Conservation (phyloP, 2,113 vertebrate genomes). For the Daubentonia madagascariensis region DNA sequence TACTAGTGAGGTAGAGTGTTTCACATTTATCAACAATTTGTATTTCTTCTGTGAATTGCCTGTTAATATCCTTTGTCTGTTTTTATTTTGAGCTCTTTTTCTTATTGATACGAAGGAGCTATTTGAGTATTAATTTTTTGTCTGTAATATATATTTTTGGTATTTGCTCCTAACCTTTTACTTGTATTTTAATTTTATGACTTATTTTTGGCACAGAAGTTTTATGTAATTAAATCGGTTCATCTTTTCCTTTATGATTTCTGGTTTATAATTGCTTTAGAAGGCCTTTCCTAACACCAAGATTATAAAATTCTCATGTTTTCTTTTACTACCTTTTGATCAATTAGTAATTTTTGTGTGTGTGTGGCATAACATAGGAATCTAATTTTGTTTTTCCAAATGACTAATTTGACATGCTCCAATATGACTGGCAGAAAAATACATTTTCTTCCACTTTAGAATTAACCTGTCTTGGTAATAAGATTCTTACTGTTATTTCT, state of each 20-base stretch:
- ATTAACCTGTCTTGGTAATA: neutral
- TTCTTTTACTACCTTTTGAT: neutral
- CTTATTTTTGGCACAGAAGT: neutral
- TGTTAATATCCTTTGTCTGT: neutral
- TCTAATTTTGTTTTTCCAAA: neutral
- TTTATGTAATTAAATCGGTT: neutral
- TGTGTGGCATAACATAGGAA: neutral
- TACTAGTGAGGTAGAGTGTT: neutral
- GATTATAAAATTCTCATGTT: neutral
- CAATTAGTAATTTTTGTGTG: neutral
- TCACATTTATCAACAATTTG: neutral
- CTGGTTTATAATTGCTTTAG: neutral
- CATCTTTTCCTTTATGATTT: neutral
- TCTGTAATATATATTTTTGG: neutral
- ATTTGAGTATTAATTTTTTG: neutral
- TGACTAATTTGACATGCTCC: neutral
- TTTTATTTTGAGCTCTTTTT: constrained; percentile 40
- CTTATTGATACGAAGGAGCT: neutral
- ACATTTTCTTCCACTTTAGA: neutral
- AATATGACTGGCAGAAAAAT: neutral
- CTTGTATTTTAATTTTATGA: neutral
- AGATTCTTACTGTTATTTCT: neutral
- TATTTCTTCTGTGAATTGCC: neutral
- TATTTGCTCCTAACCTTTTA: neutral
- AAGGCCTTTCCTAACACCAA: neutral